Evolutionary conservation across 35 echinoderm and acorn worm species (phyloP), one percentile per base, ranked within the genome.

Genomic region (Heliocidaris tuberculata): DNA sequence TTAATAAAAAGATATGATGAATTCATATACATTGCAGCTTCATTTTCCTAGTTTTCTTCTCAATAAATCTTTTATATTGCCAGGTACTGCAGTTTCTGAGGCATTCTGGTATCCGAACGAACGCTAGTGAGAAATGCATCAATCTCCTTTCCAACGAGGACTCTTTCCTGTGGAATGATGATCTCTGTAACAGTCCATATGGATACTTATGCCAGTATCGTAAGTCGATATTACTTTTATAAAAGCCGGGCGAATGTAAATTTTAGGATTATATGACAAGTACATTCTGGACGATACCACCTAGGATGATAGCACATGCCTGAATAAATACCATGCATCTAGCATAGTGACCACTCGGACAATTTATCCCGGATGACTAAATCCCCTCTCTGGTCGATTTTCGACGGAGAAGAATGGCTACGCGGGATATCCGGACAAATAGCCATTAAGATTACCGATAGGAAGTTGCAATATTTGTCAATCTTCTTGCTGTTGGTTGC

Each of bases 191-290:
- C 5, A 2, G 0, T 17, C 4, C 47, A 16, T 31, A 17, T 11
- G 47, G 31, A 48, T 89, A 89, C 87, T 31, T 89, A 89, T 89
- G 87, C 47, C 87, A 89, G 87, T 89, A 89, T 89, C 31, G 87
- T 89, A 89, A 89, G 87, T 48, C 15, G 7, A 56, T 56, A 11
- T 2, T 56, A 56, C 11, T 56, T 56, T 56, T 56, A 10, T 27
- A 24, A 6, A n/a, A 7, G 65, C 21, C 27, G 17, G 27, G 19
- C 65, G 21, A 78, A 78, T 21, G 17, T 21, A 8, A 27, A n/a
- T n/a, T 78, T 78, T 7, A 78, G 27, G 0, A 19, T 6, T 0
- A 78, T 21, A 19, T 0, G 65, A 78, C 8, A 78, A 17, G 27
- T 2, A n/a, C 21, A n/a, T 24, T 7, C 21, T 21, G 6, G 19